A percentile compares a stretch with the other conserved stretches of the same genome.
phyloP scores from a whole-genome alignment of 1,140 invertebrate species.

The Metaphire vulgaris region DNA sequence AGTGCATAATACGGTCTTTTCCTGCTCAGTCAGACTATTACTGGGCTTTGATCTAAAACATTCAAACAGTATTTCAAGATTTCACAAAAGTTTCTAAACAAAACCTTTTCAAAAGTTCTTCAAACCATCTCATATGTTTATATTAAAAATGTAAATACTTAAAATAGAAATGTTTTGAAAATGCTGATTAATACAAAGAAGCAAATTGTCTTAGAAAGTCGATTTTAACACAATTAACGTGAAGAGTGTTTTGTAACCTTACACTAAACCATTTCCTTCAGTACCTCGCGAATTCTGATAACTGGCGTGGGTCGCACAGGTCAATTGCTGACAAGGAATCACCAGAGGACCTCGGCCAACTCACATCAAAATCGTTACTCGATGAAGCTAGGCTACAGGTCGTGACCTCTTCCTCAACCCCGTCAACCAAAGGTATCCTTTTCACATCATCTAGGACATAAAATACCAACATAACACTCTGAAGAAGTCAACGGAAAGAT shows the following conservation, averaged over 20 bases:
- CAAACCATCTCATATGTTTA: too few relatives aligned
- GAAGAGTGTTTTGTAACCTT: too few relatives aligned
- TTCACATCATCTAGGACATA: slow-evolving; percentile 31
- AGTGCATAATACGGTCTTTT: background rate
- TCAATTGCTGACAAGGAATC: slow-evolving; percentile 82
- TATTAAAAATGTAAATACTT: too few relatives aligned
- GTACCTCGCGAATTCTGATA: slow-evolving; percentile 77
- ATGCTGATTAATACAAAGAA: too few relatives aligned
- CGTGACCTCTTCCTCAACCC: slow-evolving; percentile 29
- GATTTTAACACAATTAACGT: too few relatives aligned
- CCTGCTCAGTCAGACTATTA: background rate
- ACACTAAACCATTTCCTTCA: too few relatives aligned
- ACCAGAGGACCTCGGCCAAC: slow-evolving; percentile 47
- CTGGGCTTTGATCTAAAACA: background rate
- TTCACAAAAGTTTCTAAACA: too few relatives aligned
- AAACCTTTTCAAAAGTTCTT: too few relatives aligned
- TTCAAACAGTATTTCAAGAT: background rate
- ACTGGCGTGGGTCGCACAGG: slow-evolving; percentile 85
- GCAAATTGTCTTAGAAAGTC: too few relatives aligned
- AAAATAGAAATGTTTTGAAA: too few relatives aligned
- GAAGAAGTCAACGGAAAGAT: background rate
- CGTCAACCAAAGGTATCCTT: slow-evolving; percentile 21
- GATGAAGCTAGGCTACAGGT: slow-evolving; percentile 54
- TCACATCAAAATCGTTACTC: slow-evolving; percentile 17
- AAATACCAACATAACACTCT: background rate